phyloP scores from a whole-genome alignment of 2,113 vertebrate species.

The Halichoerus grypus region DNA sequence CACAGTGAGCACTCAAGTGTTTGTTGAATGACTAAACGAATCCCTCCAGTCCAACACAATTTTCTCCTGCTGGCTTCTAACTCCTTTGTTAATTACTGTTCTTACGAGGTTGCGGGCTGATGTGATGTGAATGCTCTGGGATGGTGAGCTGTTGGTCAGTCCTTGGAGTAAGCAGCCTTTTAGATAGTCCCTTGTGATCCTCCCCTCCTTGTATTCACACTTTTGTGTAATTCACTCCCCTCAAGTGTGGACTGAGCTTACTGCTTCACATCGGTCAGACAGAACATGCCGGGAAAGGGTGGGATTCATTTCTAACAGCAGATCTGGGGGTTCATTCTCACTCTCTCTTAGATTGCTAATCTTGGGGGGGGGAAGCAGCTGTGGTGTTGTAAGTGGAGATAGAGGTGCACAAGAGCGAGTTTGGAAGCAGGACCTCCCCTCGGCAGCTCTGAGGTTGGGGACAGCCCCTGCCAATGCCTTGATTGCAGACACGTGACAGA shows the following conservation, averaged over 20 bases:
- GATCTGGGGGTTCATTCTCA: background rate
- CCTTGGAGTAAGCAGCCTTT: background rate
- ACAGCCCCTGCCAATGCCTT: rapidly evolving
- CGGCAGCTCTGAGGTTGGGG: background rate
- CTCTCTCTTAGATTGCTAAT: rapidly evolving
- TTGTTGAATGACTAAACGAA: background rate
- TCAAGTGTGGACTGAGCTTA: background rate
- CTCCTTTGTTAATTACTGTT: too few relatives aligned
- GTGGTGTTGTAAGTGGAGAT: background rate
- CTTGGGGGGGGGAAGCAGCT: background rate
- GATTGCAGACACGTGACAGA: rapidly evolving
- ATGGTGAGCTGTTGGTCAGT: background rate
- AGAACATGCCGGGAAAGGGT: background rate
- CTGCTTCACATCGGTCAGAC: background rate
- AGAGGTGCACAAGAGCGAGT: rapidly evolving
- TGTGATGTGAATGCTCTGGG: background rate
- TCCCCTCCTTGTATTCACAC: background rate
- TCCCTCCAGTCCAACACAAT: rapidly evolving
- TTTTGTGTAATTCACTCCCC: background rate
- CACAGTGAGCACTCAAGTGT: background rate
- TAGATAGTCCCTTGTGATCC: background rate
- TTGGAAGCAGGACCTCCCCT: too few relatives aligned
- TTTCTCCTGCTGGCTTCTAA: background rate
- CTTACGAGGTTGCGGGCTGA: background rate
- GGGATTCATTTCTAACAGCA: background rate